Evolutionary conservation across 2,797 vertebrate species (phyloP).

Genomic region (Onychomys torridus): DNA sequence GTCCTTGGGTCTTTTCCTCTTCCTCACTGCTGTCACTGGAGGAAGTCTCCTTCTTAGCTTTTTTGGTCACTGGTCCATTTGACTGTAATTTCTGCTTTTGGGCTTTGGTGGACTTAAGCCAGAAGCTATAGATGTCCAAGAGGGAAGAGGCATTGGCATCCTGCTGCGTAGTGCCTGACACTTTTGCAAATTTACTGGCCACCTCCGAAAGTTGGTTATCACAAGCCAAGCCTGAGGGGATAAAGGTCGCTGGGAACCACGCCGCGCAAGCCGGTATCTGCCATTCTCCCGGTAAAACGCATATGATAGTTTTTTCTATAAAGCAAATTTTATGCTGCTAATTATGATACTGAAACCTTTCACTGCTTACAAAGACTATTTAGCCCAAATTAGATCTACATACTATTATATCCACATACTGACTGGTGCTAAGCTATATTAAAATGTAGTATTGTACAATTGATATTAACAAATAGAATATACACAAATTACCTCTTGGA

Average conservation of each 20-base stretch:
- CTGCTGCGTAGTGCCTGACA: too few species aligned
- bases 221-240: too few species aligned
- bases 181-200: too few species aligned
- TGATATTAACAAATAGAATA: background rate
- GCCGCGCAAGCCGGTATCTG: too few species aligned
- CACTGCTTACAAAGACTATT: background rate
- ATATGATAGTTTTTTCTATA: background rate
- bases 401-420: background rate
- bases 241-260: too few species aligned
- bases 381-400: background rate
- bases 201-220: too few species aligned
- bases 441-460: background rate
- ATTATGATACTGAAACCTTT: background rate
- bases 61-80: constrained; percentile 87
- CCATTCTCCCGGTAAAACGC: too few species aligned
- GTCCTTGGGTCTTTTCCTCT: constrained; percentile 88
- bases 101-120: constrained; percentile 95
- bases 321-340: constrained; percentile 24
- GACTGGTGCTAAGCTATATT: background rate
- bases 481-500: background rate
- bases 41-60: constrained; percentile 86
- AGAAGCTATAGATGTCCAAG: constrained; percentile 94
- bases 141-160: constrained; percentile 94
- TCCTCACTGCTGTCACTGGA: constrained; percentile 93
- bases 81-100: constrained; percentile 91